phyloP scores from a whole-genome alignment of 2,888 invertebrate species.

The Clepsis dumicolana region DNA sequence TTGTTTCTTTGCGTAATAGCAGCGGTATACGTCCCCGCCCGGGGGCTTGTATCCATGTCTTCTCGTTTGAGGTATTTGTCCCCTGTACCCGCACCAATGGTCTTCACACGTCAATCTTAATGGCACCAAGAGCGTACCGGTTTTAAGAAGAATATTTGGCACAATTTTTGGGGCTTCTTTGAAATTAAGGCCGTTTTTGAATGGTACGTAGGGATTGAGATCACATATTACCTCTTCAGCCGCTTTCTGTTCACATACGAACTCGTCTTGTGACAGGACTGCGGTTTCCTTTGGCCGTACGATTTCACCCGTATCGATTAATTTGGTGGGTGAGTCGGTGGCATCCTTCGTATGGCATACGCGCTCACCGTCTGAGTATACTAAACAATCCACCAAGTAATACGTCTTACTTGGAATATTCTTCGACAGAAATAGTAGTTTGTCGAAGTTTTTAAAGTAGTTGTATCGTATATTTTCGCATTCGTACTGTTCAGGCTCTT shows the following conservation, averaged over 20 bases:
- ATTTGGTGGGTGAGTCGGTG: constrained; percentile 60
- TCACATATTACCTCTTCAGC: constrained; percentile 66
- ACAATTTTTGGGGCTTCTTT: constrained; percentile 58
- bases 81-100: constrained; percentile 72
- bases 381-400: constrained; percentile 75
- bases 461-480: constrained; percentile 70
- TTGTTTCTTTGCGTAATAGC: constrained; percentile 72
- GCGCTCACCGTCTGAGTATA: constrained; percentile 68
- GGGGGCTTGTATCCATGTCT: constrained; percentile 57
- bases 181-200: constrained; percentile 57
- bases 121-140: constrained; percentile 56
- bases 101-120: constrained; percentile 62
- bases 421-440: constrained; percentile 67
- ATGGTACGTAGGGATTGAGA: constrained; percentile 67
- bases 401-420: constrained; percentile 65
- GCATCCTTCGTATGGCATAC: constrained; percentile 70
- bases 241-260: constrained; percentile 70
- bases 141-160: constrained; percentile 66
- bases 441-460: constrained; percentile 72
- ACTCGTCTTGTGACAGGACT: constrained; percentile 74
- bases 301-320: constrained; percentile 68
- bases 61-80: constrained; percentile 55
- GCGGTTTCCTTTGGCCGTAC: constrained; percentile 66
- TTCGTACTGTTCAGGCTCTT: constrained; percentile 52
- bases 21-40: constrained; percentile 70